A percentile compares a stretch with the other conserved stretches of the same genome.
phyloP scores from a whole-genome alignment of 1,140 invertebrate genomes.

The Triops cancriformis region DNA sequence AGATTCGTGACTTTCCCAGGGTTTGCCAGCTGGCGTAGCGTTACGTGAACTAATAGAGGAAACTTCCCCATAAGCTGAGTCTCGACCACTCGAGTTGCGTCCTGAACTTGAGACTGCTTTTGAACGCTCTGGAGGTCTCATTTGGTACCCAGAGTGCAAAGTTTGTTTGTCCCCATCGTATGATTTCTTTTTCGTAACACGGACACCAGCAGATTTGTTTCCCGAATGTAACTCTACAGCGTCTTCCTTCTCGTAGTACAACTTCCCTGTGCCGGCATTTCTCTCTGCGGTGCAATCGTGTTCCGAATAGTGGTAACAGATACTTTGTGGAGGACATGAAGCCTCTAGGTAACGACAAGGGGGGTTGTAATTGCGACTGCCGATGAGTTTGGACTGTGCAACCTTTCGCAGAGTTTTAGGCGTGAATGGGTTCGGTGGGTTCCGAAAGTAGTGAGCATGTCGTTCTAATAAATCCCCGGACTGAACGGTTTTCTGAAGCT shows the following conservation, averaged over 20 bases:
- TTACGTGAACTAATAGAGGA: neutral
- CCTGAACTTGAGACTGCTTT: neutral
- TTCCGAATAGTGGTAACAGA: neutral
- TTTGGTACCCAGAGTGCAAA: neutral
- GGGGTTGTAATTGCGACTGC: neutral
- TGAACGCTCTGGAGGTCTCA: neutral
- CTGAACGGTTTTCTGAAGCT: neutral
- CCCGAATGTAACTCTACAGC: neutral
- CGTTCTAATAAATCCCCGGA: neutral
- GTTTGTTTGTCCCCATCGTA: neutral
- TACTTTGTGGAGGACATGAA: neutral
- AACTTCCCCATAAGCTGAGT: conserved; percentile 5
- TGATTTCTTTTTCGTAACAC: neutral
- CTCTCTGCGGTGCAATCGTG: neutral
- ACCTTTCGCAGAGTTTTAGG: neutral
- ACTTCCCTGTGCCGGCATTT: neutral
- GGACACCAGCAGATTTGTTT: neutral
- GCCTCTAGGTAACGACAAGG: neutral
- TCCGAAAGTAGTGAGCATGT: neutral
- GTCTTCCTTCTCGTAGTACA: neutral
- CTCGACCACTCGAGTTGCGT: neutral
- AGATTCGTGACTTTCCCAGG: neutral
- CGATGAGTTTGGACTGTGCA: neutral
- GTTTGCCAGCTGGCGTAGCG: neutral
- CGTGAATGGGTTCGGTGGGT: neutral